These are phyloP conservation scores for Diorhabda sublineata DNA, from an alignment of 1,140 invertebrate species.

Conservation along the genomic window DNA sequence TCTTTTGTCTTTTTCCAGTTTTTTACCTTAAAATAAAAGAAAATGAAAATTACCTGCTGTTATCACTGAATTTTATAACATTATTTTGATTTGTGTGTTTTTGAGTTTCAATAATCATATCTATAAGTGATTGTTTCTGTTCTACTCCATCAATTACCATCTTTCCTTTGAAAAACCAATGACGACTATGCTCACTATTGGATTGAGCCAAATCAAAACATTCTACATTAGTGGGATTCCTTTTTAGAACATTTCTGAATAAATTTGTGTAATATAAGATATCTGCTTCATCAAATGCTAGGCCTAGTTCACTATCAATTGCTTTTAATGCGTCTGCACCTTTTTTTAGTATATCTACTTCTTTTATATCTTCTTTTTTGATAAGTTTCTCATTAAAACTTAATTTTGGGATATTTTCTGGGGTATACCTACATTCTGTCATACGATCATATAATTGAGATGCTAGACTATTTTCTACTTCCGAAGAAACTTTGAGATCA, in stretches of 20 bases:
- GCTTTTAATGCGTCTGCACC: slow-evolving; percentile 76
- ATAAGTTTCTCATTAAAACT: slow-evolving; percentile 66
- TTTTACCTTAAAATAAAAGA: no score
- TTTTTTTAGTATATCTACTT: slow-evolving; percentile 72
- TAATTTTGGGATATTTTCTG: slow-evolving; percentile 64
- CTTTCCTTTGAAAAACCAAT: slow-evolving; percentile 91
- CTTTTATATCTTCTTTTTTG: slow-evolving; percentile 46
- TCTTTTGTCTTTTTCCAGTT: no score
- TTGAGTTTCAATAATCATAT: slow-evolving; percentile 92
- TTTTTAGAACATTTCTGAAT: slow-evolving; percentile 73
- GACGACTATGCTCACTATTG: slow-evolving; percentile 90
- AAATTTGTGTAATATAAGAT: slow-evolving; percentile 80
- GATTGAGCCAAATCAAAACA: slow-evolving; percentile 98
- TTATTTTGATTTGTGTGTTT: slow-evolving; percentile 84
- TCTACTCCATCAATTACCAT: slow-evolving; percentile 80
- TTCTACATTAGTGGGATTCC: slow-evolving; percentile 96
- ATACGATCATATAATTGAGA: slow-evolving; percentile 73
- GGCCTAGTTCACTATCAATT: slow-evolving; percentile 80
- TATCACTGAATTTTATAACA: slow-evolving; percentile 96
- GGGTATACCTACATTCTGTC: slow-evolving; percentile 72
- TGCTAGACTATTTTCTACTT: slow-evolving; percentile 53
- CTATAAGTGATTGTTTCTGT: slow-evolving; percentile 77
- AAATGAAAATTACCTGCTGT: slow-evolving; percentile 69
- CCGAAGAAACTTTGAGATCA: slow-evolving; percentile 42
- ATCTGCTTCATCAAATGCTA: slow-evolving; percentile 87